Conservation (phyloP, 2,113 vertebrate genomes). For the Charina bottae region DNA sequence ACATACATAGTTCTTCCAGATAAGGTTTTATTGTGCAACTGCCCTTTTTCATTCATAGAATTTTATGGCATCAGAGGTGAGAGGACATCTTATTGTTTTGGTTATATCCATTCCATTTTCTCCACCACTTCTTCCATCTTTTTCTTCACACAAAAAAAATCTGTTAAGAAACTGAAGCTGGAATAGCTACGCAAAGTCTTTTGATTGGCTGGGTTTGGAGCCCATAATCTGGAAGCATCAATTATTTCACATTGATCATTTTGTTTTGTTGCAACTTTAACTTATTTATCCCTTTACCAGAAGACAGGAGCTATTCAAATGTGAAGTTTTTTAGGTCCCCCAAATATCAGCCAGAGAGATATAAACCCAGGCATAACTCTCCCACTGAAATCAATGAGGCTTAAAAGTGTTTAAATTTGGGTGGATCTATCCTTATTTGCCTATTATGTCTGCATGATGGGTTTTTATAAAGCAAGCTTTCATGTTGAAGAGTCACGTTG, state of each 20-base stretch:
- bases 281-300: neutral
- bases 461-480: constrained; percentile 13
- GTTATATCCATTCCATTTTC: neutral
- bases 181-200: neutral
- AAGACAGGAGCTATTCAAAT: neutral
- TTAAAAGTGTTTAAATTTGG: constrained; percentile 10
- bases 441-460: neutral
- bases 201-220: neutral
- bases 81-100: neutral
- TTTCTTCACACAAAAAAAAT: neutral
- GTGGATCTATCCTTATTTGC: neutral
- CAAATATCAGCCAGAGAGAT: neutral
- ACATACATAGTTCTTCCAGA: neutral
- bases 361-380: neutral
- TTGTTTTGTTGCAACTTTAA: neutral
- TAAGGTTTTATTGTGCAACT: neutral
- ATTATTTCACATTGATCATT: neutral
- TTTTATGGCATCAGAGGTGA: neutral
- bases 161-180: neutral
- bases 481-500: constrained; percentile 35
- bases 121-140: neutral
- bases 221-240: neutral
- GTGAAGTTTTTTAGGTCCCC: neutral
- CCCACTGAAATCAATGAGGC: neutral
- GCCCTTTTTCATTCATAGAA: neutral